These are phyloP conservation scores for Drosophila subobscura DNA, from an alignment of 1,140 invertebrate genomes.

Conservation along the genomic window DNA sequence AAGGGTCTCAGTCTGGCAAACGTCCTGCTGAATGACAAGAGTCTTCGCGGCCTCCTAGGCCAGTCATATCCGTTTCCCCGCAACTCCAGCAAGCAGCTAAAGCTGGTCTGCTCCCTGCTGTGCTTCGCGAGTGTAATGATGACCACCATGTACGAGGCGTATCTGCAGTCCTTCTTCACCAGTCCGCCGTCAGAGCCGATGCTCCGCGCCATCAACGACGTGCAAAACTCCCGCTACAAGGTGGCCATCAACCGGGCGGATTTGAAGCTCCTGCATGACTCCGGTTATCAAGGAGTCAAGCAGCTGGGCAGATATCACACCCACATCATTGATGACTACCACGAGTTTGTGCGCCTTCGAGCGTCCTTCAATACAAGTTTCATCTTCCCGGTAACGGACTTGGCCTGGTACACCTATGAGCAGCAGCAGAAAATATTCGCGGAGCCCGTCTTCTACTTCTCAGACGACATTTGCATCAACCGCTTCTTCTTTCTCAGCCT, in stretches of 20 bases:
- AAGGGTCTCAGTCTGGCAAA: conserved; percentile 10
- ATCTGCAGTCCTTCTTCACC: conserved; percentile 48
- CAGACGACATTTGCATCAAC: conserved; percentile 45
- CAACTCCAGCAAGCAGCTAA: conserved; percentile 21
- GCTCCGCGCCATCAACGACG: conserved; percentile 20
- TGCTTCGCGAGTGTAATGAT: conserved; percentile 54
- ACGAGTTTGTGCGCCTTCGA: conserved; percentile 22
- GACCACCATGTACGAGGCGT: conserved; percentile 63
- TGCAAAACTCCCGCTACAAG: conserved; percentile 24
- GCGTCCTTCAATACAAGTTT: conserved; percentile 49
- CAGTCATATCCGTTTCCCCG: conserved; percentile 47
- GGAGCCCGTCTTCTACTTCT: conserved; percentile 49
- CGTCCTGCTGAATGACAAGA: conserved; percentile 49
- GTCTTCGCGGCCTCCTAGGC: conserved; percentile 55
- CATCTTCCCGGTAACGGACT: conserved; percentile 27
- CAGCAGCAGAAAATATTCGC: conserved; percentile 57
- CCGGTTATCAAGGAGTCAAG: not conserved
- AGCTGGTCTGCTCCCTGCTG: conserved; percentile 40
- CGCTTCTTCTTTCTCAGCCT: conserved; percentile 23
- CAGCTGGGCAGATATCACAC: not conserved
- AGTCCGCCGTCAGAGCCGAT: conserved; percentile 28
- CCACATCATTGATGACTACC: conserved; percentile 9
- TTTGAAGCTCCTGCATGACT: not conserved
- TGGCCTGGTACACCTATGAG: conserved; percentile 42
- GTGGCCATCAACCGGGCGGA: conserved; percentile 12